Percentiles rank a stretch among this genome's conserved stretches.
Conservation (phyloP, 2,888 invertebrate genomes). For the Andrena praecox region DNA sequence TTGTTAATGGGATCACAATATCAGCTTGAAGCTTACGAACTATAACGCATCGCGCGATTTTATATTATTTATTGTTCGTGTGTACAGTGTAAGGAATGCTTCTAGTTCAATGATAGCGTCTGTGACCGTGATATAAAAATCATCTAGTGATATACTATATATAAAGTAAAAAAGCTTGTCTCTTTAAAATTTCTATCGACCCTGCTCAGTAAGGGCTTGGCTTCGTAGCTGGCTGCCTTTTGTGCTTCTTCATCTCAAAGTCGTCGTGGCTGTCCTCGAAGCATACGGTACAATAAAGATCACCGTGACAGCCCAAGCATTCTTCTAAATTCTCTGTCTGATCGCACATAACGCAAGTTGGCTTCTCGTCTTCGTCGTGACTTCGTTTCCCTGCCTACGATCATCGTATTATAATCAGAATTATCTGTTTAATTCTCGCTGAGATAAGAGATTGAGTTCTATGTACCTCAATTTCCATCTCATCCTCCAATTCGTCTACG, state of each 20-base stretch:
- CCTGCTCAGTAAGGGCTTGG: background rate
- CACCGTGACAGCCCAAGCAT: conserved; percentile 92
- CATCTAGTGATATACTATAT: background rate
- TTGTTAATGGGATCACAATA: conserved; percentile 40
- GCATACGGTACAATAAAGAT: conserved; percentile 92
- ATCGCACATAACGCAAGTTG: conserved; percentile 95
- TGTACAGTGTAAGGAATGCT: conserved; percentile 17
- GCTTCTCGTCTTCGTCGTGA: conserved; percentile 86
- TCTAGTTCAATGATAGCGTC: background rate
- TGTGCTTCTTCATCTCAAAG: conserved; percentile 85
- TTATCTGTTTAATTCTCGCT: background rate
- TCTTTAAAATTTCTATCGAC: background rate
- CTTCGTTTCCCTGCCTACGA: conserved; percentile 23
- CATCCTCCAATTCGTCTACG: conserved; percentile 70
- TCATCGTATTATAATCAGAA: conserved; percentile 1
- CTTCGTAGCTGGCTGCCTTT: conserved; percentile 59
- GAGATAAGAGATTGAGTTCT: conserved; percentile 2
- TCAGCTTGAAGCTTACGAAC: conserved; percentile 20
- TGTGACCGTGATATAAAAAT: background rate
- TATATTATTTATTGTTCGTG: conserved; percentile 6
- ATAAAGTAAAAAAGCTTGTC: conserved; percentile 9
- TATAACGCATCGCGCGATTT: background rate
- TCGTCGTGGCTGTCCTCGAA: conserved; percentile 90
- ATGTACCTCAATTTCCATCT: conserved; percentile 76
- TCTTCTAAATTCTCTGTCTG: conserved; percentile 89